These are phyloP conservation scores for Brassicogethes aeneus DNA, from an alignment of 2,888 invertebrate species.

Conservation along the genomic window DNA sequence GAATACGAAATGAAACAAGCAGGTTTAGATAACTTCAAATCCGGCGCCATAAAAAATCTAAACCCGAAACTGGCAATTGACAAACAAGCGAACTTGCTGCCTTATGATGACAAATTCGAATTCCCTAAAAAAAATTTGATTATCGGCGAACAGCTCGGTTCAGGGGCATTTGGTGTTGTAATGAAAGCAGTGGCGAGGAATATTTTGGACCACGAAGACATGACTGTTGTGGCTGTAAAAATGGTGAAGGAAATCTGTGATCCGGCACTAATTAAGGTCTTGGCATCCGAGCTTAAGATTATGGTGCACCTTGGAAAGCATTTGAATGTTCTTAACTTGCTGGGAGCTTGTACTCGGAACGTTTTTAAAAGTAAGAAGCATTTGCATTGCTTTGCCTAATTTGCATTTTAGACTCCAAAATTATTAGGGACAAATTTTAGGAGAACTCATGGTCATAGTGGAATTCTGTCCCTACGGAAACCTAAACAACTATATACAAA, in stretches of 20 bases:
- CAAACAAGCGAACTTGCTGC: slow-evolving; percentile 89
- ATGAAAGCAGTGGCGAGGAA: slow-evolving; percentile 78
- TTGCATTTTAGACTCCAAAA: too few relatives aligned
- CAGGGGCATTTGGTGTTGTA: slow-evolving; percentile 93
- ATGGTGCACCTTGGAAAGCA: slow-evolving; percentile 93
- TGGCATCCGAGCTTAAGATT: slow-evolving; percentile 90
- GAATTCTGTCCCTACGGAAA: slow-evolving; percentile 91
- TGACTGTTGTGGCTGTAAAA: slow-evolving; percentile 86
- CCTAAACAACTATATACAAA: slow-evolving; percentile 74
- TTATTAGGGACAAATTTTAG: slow-evolving; percentile 46
- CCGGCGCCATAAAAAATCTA: slow-evolving; percentile 68
- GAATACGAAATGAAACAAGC: slow-evolving; percentile 61
- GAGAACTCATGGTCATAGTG: slow-evolving; percentile 83
- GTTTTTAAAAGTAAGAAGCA: slow-evolving; percentile 76
- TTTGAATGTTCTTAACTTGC: slow-evolving; percentile 87
- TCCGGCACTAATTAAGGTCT: slow-evolving; percentile 72
- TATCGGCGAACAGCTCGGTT: slow-evolving; percentile 82
- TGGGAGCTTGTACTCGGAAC: slow-evolving; percentile 90
- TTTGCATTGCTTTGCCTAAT: too few relatives aligned
- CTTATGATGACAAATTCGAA: slow-evolving; percentile 85
- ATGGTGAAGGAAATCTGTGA: slow-evolving; percentile 89
- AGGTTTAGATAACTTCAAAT: slow-evolving; percentile 67
- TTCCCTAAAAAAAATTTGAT: slow-evolving; percentile 79
- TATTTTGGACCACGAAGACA: slow-evolving; percentile 63
- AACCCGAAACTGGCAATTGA: slow-evolving; percentile 85